phyloP scores from a whole-genome alignment of 2,888 invertebrate genomes.

The Stomorhina lunata region DNA sequence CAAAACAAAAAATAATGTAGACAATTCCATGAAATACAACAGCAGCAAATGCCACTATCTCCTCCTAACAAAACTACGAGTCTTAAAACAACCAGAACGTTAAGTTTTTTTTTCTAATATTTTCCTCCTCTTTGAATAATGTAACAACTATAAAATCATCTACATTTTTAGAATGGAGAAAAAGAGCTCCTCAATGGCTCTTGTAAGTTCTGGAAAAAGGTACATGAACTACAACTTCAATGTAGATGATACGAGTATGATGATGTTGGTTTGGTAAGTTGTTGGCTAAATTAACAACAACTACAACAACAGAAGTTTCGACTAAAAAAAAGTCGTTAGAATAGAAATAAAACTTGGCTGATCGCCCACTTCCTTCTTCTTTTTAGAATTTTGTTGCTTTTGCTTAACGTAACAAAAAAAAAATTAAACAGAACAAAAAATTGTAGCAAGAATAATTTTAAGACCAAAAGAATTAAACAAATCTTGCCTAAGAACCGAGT shows the following conservation, averaged over 20 bases:
- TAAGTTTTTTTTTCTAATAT: slow-evolving; percentile 36
- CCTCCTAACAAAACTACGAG: slow-evolving; percentile 7
- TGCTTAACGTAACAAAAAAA: slow-evolving; percentile 8
- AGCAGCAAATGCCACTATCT: slow-evolving; percentile 6
- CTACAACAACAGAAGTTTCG: slow-evolving; percentile 1
- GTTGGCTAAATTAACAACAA: slow-evolving; percentile 33
- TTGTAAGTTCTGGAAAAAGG: slow-evolving; percentile 69
- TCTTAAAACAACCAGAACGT: slow-evolving; percentile 15
- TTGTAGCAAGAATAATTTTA: slow-evolving; percentile 36
- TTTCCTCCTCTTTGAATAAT: neutral
- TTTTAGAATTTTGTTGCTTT: slow-evolving; percentile 28
- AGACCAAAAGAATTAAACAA: slow-evolving; percentile 28
- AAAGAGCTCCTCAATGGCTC: too few relatives aligned
- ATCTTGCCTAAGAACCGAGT: slow-evolving; percentile 44
- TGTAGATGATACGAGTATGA: too few relatives aligned
- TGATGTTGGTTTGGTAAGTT: slow-evolving; percentile 22
- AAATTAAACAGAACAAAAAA: neutral
- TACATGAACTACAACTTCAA: slow-evolving; percentile 52
- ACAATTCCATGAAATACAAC: slow-evolving; percentile 28
- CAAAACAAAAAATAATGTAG: too few relatives aligned
- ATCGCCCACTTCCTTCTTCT: slow-evolving; percentile 70
- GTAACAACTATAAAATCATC: neutral
- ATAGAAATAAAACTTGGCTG: slow-evolving; percentile 31
- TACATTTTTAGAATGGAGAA: too few relatives aligned
- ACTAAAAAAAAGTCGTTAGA: slow-evolving; percentile 30